Base-by-base conservation (phyloP, 2,888 invertebrate species). In the Temnothorax rugatulus region DNA sequence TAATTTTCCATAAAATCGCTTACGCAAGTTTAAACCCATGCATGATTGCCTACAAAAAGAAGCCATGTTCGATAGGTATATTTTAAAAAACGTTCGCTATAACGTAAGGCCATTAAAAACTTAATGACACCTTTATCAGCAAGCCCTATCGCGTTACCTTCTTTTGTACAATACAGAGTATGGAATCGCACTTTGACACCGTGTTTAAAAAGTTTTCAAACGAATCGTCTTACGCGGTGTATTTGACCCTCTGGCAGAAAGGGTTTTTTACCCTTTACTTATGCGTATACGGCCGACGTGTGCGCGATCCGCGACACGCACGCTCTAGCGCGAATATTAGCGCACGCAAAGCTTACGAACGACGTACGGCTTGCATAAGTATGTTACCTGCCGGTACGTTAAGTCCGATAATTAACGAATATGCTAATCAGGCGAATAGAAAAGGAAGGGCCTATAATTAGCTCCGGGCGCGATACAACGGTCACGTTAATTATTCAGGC, bases 401-500 rank as follows among this genome's bases (percentile, higher is more conserved):
- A 90, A 84, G 86, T 81, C 90, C 89, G 91, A 92, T 93, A 94
- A 93, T 93, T 93, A 93, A 93, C 91, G 91, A 92, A 93, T 93
- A 93, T 93, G 93, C 91, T 93, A 93, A 93, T 92, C 91, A 91
- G 91, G 88, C 87, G 91, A 92, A 90, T 89, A 90, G 90, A 90
- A 90, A 87, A 90, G 90, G 92, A 92, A 90, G 92, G 90, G 91
- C 91, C 92, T 93, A 92, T 93, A 93, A 93, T 93, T 93, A 93
- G 92, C 90, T 88, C 85, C 82, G 91, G 86, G 89, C 84, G 92
- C 91, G 92, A 92, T 92, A 92, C 90, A 91, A 90, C 91, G 89
- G 90, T 92, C 91, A 90, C 91, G 90, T 92, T 93, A 93, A 93
- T 93, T 93, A 93, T 93, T 91, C 93, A 92, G 92, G 90, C 93